A percentile compares a stretch with the other conserved stretches of the same genome.
These are phyloP conservation scores for Stegana nigrithorax DNA, from an alignment of 2,888 invertebrate genomes.

Conservation along the genomic window DNA sequence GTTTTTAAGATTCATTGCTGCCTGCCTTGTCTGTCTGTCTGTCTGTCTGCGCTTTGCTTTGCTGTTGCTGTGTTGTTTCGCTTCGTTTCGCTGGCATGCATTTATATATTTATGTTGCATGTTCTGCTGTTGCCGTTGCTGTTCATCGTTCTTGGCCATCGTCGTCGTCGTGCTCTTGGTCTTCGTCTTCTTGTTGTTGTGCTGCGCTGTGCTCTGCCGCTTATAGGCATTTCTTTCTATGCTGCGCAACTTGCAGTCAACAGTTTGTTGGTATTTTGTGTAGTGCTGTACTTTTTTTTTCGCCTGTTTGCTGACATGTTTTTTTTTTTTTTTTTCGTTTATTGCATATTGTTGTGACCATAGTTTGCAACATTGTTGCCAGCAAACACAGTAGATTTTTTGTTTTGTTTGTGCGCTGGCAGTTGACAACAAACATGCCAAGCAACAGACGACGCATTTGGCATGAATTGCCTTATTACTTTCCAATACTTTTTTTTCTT, in stretches of 20 bases:
- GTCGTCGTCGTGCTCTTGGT: not conserved
- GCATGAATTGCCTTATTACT: no score
- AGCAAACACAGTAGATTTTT: no score
- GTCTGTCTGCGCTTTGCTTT: not conserved
- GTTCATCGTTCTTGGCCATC: not conserved
- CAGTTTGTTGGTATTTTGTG: conserved; percentile 37
- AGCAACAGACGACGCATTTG: not conserved
- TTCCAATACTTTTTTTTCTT: no score
- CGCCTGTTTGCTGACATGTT: conserved; percentile 6
- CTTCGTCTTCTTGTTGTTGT: not conserved
- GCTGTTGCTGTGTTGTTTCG: conserved; percentile 3
- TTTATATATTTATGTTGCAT: conserved; percentile 10
- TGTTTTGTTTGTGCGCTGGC: no score
- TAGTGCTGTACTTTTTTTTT: conserved; percentile 45
- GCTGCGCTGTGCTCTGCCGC: no score
- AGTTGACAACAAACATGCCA: no score
- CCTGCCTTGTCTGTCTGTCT: no score
- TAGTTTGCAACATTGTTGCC: conserved; percentile 43
- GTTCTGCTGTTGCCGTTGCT: conserved; percentile 2
- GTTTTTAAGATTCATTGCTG: conserved; percentile 12
- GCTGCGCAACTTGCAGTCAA: not conserved
- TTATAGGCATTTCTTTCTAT: no score
- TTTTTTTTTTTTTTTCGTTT: conserved; percentile 27
- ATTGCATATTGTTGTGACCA: conserved; percentile 26
- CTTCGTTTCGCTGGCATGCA: conserved; percentile 1